Conservation (phyloP, 1,140 invertebrate genomes). For the Anastatus disparis region DNA sequence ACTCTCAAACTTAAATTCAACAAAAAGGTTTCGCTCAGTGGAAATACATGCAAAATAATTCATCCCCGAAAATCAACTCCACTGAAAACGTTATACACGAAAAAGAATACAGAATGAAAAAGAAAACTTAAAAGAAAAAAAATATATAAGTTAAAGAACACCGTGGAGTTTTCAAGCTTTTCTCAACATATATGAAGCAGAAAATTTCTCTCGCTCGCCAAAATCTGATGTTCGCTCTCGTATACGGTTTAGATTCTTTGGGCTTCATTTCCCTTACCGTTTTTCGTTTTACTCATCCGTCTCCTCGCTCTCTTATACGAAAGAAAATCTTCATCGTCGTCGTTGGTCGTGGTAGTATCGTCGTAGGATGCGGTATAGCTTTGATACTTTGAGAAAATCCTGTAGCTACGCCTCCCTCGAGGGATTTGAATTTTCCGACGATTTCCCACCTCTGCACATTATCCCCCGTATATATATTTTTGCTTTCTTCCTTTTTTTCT, state of each 20-base stretch:
- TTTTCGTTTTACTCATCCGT: conserved; percentile 20
- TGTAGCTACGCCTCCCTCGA: conserved; percentile 44
- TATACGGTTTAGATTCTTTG: too few species aligned
- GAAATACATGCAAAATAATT: conserved; percentile 38
- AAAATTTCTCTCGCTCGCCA: conserved; percentile 26
- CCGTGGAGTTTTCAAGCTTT: not conserved
- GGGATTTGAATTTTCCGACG: conserved; percentile 56
- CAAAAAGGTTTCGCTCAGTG: conserved; percentile 10
- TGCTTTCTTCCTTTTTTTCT: not conserved
- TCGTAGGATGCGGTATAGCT: conserved; percentile 24
- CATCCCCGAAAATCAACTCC: conserved; percentile 18
- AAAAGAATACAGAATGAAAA: conserved; percentile 27
- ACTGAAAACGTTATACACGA: conserved; percentile 23
- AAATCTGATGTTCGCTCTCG: conserved; percentile 25
- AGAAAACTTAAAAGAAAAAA: not conserved
- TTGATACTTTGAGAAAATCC: conserved; percentile 49
- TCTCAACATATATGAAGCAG: not conserved
- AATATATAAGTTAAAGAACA: not conserved
- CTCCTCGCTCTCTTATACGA: not conserved
- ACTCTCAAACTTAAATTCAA: too few species aligned
- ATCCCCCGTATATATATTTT: not conserved
- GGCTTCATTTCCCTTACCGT: conserved; percentile 33
- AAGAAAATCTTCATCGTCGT: not conserved
- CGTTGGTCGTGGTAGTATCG: conserved; percentile 20
- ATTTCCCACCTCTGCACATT: conserved; percentile 5